A percentile compares a stretch with the other conserved stretches of the same genome.
These are phyloP conservation scores for Drepana falcataria DNA, from an alignment of 2,888 invertebrate genomes.

Conservation along the genomic window DNA sequence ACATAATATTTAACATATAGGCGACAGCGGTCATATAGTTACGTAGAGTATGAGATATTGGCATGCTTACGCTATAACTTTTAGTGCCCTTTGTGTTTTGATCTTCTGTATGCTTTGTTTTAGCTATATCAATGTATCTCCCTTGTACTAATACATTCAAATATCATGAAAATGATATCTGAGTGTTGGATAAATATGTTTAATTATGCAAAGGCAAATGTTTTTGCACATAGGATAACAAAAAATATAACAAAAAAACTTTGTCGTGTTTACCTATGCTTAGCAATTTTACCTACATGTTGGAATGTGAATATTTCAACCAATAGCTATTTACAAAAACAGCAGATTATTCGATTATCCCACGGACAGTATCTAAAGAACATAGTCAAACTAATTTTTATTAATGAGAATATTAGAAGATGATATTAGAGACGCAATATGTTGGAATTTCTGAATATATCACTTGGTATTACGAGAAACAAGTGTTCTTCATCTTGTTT, in stretches of 20 bases:
- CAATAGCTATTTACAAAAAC: background rate
- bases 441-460: conserved; percentile 6
- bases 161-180: background rate
- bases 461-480: conserved; percentile 11
- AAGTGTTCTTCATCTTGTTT: conserved; percentile 19
- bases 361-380: too few relatives aligned
- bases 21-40: conserved; percentile 23
- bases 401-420: background rate
- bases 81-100: too few relatives aligned
- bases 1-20: conserved; percentile 2
- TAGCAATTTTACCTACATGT: background rate
- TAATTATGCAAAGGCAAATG: background rate
- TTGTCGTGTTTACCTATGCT: background rate
- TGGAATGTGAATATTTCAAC: background rate
- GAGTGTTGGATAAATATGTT: background rate
- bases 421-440: conserved; percentile 13
- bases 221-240: background rate
- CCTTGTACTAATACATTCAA: background rate
- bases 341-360: too few relatives aligned
- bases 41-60: background rate
- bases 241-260: background rate
- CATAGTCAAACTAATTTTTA: too few relatives aligned
- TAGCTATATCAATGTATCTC: background rate
- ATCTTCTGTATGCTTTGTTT: background rate
- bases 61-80: too few relatives aligned